These are phyloP conservation scores for Ciconia boyciana DNA, from an alignment of 2,113 vertebrate genomes.

Conservation along the genomic window DNA sequence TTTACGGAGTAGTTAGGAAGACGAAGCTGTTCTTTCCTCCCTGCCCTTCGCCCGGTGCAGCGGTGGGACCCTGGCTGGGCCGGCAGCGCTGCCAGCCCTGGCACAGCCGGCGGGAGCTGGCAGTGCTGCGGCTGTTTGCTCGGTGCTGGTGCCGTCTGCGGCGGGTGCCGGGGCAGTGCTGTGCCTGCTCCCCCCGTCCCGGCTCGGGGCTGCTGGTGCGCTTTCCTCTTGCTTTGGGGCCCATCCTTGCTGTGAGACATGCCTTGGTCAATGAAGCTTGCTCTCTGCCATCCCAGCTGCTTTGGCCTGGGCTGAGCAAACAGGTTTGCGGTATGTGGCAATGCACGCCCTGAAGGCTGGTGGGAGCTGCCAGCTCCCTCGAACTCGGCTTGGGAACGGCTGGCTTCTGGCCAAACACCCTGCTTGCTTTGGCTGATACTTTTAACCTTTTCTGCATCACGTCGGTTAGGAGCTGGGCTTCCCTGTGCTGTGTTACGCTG, in stretches of 20 bases:
- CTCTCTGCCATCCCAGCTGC: not conserved
- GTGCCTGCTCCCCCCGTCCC: not conserved
- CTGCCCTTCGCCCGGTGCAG: accelerated
- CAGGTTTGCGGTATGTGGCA: constrained; percentile 11
- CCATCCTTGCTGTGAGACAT: not conserved
- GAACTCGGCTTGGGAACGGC: not conserved
- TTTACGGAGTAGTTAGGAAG: accelerated
- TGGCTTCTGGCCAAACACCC: not conserved
- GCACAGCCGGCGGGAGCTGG: not conserved
- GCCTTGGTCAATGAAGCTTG: not conserved
- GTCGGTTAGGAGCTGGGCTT: not conserved
- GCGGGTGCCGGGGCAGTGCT: not conserved
- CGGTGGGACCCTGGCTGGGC: not conserved
- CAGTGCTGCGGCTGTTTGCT: not conserved
- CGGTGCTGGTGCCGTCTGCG: accelerated
- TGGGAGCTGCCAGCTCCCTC: constrained; percentile 11
- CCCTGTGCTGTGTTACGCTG: accelerated
- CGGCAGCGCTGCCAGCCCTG: not conserved
- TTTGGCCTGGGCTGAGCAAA: not conserved
- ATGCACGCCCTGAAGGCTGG: not conserved
- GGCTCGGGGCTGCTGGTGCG: not conserved
- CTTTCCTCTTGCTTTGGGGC: not conserved
- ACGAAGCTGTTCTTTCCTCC: not conserved
- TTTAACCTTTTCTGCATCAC: not conserved
- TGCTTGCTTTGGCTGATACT: not conserved